Evolutionary conservation across 2,888 invertebrate genomes (phyloP).

Genomic region (Tipula unca): DNA sequence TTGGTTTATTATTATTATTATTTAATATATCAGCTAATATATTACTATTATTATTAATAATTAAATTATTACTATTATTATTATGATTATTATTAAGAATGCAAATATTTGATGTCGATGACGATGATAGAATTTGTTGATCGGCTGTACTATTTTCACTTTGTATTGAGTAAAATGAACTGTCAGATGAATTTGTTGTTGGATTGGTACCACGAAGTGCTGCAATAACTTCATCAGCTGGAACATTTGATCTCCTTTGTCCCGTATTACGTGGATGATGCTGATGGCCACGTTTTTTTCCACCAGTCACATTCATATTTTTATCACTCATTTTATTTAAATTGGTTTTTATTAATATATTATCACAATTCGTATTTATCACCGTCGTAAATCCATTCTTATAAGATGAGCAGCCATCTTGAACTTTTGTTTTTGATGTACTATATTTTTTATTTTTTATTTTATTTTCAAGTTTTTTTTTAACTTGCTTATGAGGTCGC

Average conservation of each 20-base stretch:
- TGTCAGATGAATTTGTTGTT: conserved; percentile 14
- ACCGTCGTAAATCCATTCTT: not conserved
- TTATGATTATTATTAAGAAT: not conserved
- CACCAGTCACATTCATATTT: conserved; percentile 27
- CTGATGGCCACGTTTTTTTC: conserved; percentile 60
- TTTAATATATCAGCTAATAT: conserved; percentile 18
- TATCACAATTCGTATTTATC: conserved; percentile 19
- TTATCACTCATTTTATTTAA: conserved; percentile 29
- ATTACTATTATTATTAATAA: not conserved
- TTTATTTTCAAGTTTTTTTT: conserved; percentile 17
- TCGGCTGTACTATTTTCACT: conserved; percentile 9
- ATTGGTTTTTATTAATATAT: conserved; percentile 19
- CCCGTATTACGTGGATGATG: conserved; percentile 64
- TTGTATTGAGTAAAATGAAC: not conserved
- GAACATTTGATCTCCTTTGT: conserved; percentile 47
- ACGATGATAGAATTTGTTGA: not conserved
- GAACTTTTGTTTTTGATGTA: not conserved
- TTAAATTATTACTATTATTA: not conserved
- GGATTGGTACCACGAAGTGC: conserved; percentile 29
- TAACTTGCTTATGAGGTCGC: not conserved
- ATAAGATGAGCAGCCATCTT: conserved; percentile 17
- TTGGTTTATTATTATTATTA: conserved; percentile 18
- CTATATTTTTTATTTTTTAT: not conserved
- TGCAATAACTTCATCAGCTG: conserved; percentile 42
- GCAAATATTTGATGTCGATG: conserved; percentile 15